Evolutionary conservation across 2,797 vertebrate genomes (phyloP).

Genomic region (Clarias fuscus): DNA sequence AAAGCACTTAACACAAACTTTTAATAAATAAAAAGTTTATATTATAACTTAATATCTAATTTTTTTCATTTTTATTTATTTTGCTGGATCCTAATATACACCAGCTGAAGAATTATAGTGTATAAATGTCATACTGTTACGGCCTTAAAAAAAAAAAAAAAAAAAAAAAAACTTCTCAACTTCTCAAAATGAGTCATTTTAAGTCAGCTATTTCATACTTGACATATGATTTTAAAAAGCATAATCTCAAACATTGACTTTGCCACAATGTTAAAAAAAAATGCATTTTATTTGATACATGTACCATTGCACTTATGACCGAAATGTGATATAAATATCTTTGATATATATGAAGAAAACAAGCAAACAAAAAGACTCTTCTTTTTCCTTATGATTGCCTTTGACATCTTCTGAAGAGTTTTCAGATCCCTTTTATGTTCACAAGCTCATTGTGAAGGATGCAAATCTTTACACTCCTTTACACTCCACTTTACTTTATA

Average conservation of each 20-base stretch:
- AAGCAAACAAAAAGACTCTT: neutral
- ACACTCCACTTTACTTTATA: neutral
- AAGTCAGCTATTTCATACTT: neutral
- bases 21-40: neutral
- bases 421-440: neutral
- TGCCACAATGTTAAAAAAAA: neutral
- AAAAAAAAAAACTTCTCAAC: neutral
- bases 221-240: too few relatives aligned
- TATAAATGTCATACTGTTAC: neutral
- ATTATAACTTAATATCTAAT: neutral
- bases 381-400: neutral
- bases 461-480: neutral
- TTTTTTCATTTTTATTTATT: neutral
- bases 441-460: neutral
- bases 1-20: neutral
- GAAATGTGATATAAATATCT: neutral
- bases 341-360: neutral
- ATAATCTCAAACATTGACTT: neutral
- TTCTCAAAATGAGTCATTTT: neutral
- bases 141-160: neutral
- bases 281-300: neutral
- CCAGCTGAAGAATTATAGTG: neutral
- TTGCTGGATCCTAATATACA: neutral
- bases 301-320: neutral
- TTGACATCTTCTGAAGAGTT: constrained; percentile 5